Evolutionary conservation across 2,113 vertebrate species (phyloP).

Genomic region (Enhydra lutris): DNA sequence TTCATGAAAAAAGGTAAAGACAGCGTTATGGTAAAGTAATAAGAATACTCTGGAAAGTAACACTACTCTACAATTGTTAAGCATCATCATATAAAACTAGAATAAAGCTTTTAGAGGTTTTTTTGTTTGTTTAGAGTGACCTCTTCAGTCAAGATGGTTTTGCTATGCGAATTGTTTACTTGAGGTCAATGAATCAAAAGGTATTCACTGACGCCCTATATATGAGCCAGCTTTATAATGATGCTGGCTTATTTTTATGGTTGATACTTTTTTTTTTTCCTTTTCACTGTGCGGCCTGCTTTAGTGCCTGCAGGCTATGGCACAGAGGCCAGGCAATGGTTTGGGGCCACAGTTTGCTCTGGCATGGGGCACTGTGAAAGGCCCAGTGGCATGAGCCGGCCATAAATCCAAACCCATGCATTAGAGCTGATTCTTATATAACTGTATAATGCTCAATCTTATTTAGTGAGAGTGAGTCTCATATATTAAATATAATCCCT

Average conservation of each 20-base stretch:
- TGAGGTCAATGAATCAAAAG: background rate
- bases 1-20: background rate
- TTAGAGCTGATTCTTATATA: background rate
- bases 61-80: background rate
- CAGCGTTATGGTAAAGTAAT: background rate
- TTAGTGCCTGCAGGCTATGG: slow-evolving; percentile 6
- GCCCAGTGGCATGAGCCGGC: background rate
- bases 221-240: background rate
- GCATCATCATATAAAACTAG: background rate
- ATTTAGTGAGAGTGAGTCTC: background rate
- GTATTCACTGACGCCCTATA: background rate
- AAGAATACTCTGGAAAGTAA: background rate
- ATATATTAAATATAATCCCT: background rate
- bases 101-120: background rate
- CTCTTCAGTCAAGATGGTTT: background rate
- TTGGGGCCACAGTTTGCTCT: background rate
- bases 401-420: slow-evolving; percentile 57
- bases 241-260: background rate
- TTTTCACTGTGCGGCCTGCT: background rate
- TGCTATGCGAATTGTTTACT: background rate
- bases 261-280: background rate
- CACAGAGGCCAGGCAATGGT: slow-evolving; percentile 46
- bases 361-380: slow-evolving; percentile 52
- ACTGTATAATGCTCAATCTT: background rate
- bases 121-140: background rate